Conservation (phyloP, 2,113 vertebrate species). For the Strix uralensis region DNA sequence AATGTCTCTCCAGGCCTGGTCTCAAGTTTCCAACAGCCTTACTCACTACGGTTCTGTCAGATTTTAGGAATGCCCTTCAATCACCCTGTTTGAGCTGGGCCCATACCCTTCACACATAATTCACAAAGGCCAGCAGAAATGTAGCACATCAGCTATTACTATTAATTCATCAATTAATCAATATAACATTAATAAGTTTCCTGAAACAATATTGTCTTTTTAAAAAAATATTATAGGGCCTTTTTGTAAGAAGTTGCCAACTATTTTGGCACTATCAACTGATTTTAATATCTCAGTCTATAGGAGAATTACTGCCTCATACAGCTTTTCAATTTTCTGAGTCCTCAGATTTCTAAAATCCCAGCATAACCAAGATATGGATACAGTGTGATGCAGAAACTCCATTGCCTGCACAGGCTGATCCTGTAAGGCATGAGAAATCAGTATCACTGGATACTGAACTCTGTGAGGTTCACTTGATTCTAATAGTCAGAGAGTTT, state of each 20-base stretch:
- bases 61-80: background rate
- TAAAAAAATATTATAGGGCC: background rate
- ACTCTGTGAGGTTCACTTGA: background rate
- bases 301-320: background rate
- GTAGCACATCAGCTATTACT: background rate
- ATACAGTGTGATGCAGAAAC: background rate
- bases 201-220: background rate
- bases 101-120: background rate
- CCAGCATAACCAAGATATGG: background rate
- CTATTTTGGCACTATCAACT: background rate
- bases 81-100: background rate
- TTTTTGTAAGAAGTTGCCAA: background rate
- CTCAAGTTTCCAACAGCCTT: background rate
- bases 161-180: background rate
- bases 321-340: background rate
- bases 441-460: background rate
- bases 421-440: background rate
- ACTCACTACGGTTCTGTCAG: background rate
- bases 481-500: background rate
- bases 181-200: background rate
- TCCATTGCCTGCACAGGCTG: background rate
- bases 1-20: background rate
- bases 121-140: background rate
- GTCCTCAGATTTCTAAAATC: background rate
- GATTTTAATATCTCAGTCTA: background rate